Evolutionary conservation across 92 coral and sea anemone species (phyloP).

Genomic region (Palythoa heliodiscus): DNA sequence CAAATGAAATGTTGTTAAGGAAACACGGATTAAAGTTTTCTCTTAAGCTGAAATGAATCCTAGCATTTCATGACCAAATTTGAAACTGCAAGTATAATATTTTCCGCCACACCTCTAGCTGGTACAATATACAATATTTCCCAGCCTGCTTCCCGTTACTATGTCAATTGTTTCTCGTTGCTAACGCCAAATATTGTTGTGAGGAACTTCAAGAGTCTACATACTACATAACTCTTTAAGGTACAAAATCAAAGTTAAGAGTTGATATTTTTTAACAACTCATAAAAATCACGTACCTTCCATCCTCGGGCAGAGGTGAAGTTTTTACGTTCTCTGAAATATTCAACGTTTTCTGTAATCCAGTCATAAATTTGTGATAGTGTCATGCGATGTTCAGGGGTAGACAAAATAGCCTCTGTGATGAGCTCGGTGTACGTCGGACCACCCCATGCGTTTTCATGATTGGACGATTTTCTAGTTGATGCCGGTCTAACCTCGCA

Average conservation of each 20-base stretch:
- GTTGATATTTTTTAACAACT: neutral
- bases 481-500: neutral
- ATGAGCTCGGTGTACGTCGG: conserved; percentile 45
- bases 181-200: conserved; percentile 18
- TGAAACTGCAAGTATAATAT: conserved; percentile 24
- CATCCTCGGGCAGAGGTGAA: conserved; percentile 45
- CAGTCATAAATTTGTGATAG: conserved; percentile 41
- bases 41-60: neutral
- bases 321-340: conserved; percentile 34
- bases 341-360: conserved; percentile 39
- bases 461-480: conserved; percentile 25
- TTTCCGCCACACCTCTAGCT: conserved; percentile 37
- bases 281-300: conserved; percentile 15
- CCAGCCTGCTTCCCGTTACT: neutral
- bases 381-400: conserved; percentile 42
- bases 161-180: conserved; percentile 18
- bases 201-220: neutral
- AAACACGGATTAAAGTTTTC: neutral
- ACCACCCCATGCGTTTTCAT: conserved; percentile 43
- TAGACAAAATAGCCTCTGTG: conserved; percentile 39
- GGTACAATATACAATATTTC: conserved; percentile 23
- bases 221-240: neutral
- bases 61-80: conserved; percentile 29
- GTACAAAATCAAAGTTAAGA: neutral
- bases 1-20: conserved; percentile 22